phyloP scores from a whole-genome alignment of 2,113 vertebrate genomes.

The Passer montanus region DNA sequence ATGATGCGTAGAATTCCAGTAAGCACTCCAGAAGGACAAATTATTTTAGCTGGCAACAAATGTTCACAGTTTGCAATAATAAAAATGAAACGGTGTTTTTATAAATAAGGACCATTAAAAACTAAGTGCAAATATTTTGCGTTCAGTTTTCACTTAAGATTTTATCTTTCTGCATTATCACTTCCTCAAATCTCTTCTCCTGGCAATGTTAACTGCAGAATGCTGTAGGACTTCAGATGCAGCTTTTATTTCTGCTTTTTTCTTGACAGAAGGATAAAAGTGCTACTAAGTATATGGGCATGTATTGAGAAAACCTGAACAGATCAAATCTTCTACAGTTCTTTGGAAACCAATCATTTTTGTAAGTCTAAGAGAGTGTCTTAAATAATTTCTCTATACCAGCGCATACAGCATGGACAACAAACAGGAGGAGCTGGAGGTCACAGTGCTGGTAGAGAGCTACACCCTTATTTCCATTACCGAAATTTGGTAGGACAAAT shows the following conservation, averaged over 20 bases:
- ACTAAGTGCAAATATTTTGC: neutral
- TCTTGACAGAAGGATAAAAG: neutral
- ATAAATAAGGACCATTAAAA: neutral
- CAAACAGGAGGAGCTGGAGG: neutral
- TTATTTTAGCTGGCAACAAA: neutral
- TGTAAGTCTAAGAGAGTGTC: neutral
- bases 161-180: neutral
- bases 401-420: neutral
- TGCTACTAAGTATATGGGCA: neutral
- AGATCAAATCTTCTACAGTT: neutral
- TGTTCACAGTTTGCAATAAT: neutral
- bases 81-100: neutral
- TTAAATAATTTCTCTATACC: neutral
- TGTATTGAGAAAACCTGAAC: neutral
- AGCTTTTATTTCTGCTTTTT: neutral
- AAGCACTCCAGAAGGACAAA: neutral
- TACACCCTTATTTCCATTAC: neutral
- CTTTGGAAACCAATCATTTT: neutral
- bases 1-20: neutral
- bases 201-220: neutral
- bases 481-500: neutral
- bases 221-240: rapidly evolving
- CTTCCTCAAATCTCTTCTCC: neutral
- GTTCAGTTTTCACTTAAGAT: neutral
- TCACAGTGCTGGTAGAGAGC: neutral